These are phyloP conservation scores for Latrodectus elegans DNA, from an alignment of 2,888 invertebrate genomes.

Conservation along the genomic window DNA sequence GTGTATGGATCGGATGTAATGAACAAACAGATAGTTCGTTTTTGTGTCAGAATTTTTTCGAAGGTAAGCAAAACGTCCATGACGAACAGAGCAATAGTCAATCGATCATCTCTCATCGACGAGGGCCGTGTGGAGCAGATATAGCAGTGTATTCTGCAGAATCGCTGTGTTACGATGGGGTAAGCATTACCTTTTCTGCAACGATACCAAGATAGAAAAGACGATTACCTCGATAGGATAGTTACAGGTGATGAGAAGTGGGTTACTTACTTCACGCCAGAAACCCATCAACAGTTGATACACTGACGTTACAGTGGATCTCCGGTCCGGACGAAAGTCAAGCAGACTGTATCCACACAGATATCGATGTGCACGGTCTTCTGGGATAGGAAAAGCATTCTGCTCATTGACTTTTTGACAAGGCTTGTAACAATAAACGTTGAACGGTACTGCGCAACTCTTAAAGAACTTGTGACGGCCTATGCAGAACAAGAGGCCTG, in stretches of 20 bases:
- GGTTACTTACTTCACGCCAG: neutral
- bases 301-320: neutral
- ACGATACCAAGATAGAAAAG: neutral
- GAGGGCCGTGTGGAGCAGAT: slow-evolving; percentile 2
- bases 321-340: neutral
- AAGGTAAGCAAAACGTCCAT: slow-evolving; percentile 24
- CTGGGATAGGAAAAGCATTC: too few relatives aligned
- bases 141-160: slow-evolving; percentile 16
- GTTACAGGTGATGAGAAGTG: neutral
- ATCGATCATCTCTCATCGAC: slow-evolving; percentile 8
- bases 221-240: neutral
- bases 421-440: too few relatives aligned
- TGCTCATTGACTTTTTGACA: too few relatives aligned
- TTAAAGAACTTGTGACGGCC: too few relatives aligned
- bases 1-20: slow-evolving; percentile 13
- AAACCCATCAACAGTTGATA: neutral
- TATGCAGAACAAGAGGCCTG: too few relatives aligned
- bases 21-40: slow-evolving; percentile 20
- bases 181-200: neutral
- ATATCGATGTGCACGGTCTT: too few relatives aligned
- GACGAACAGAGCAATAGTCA: neutral
- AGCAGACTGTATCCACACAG: too few relatives aligned
- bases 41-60: slow-evolving; percentile 12
- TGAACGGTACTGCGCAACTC: too few relatives aligned
- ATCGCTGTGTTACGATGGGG: neutral